Percentiles rank a stretch among this genome's conserved stretches.
phyloP scores from a whole-genome alignment of 2,113 vertebrate genomes.

The Eulacestoma nigropectus region DNA sequence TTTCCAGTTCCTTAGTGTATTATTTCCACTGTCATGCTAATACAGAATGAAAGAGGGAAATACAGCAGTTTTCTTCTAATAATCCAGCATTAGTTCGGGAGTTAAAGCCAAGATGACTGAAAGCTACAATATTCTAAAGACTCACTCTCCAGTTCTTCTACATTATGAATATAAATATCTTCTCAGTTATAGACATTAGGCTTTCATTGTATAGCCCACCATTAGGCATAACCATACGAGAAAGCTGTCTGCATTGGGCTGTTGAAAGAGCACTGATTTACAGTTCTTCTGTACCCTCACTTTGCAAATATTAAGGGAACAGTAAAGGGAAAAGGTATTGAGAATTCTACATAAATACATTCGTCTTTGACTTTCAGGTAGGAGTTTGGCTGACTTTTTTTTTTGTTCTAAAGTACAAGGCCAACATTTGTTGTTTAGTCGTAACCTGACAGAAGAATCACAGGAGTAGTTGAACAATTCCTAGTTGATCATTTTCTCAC shows the following conservation, averaged over 20 bases:
- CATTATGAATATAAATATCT: constrained; percentile 27
- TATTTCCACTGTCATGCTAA: neutral
- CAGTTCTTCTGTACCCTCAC: neutral
- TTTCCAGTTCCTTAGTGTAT: neutral
- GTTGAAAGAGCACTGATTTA: constrained; percentile 3
- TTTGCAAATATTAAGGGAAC: neutral
- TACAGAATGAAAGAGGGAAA: neutral
- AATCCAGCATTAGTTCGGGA: neutral
- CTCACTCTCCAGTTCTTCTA: neutral
- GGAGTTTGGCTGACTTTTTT: neutral
- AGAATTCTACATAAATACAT: neutral
- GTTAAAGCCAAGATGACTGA: constrained; percentile 33
- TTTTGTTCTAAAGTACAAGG: neutral
- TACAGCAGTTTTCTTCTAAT: neutral
- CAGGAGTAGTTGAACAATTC: neutral
- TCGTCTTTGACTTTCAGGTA: neutral
- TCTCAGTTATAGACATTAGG: neutral
- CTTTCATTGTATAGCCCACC: neutral
- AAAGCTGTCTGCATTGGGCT: neutral
- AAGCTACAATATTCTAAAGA: constrained; percentile 9
- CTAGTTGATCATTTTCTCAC: neutral
- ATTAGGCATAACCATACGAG: neutral
- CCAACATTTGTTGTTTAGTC: neutral
- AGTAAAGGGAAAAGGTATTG: neutral
- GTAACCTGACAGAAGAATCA: neutral